Evolutionary conservation across 2,797 vertebrate genomes (phyloP).

Genomic region (Periparus ater): DNA sequence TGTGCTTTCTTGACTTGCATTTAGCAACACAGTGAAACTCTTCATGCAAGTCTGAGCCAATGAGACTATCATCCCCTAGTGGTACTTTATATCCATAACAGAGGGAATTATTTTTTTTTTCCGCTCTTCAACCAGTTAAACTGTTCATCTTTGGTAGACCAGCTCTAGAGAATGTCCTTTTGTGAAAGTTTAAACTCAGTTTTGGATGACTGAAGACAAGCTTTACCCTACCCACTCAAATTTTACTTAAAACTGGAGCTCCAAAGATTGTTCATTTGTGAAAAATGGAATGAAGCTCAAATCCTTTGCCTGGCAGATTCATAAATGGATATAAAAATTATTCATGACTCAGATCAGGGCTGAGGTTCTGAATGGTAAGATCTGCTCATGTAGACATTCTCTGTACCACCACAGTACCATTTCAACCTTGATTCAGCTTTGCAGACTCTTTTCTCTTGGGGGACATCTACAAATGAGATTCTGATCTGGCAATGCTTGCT

Average conservation of each 20-base stretch:
- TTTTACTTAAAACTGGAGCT: neutral
- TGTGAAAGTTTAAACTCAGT: neutral
- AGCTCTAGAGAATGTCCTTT: neutral
- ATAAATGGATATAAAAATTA: neutral
- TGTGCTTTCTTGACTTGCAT: neutral
- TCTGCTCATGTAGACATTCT: neutral
- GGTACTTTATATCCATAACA: neutral
- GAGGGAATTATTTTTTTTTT: neutral
- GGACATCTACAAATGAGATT: neutral
- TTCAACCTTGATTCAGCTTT: neutral
- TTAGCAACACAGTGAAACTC: neutral
- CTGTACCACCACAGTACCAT: neutral
- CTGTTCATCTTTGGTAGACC: neutral
- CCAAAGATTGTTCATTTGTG: neutral
- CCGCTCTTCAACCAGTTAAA: neutral
- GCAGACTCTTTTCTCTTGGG: neutral
- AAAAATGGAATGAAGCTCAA: neutral
- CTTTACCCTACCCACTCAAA: neutral
- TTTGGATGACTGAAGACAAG: neutral
- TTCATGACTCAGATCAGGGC: neutral
- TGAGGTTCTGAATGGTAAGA: neutral
- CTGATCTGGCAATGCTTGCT: neutral
- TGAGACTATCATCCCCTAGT: conserved; percentile 32
- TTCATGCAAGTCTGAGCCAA: neutral
- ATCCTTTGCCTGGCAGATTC: neutral